Conservation (phyloP, 2,888 invertebrate species). For the Spodoptera picta region DNA sequence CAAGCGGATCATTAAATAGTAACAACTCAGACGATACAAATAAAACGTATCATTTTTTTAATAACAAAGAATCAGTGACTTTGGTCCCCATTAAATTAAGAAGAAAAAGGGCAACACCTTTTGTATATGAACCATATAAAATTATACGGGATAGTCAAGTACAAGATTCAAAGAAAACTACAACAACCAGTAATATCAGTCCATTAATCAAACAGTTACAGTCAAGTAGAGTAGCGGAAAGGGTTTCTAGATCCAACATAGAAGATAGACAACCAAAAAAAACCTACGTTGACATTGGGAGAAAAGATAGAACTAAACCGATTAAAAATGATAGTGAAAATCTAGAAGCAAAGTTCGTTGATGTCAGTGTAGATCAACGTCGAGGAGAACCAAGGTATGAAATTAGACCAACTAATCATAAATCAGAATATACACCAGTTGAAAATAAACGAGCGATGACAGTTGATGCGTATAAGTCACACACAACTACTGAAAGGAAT, state of each 20-base stretch:
- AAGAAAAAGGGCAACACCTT: constrained; percentile 74
- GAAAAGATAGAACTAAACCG: constrained; percentile 71
- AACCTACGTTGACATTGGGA: constrained; percentile 78
- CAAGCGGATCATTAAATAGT: constrained; percentile 21
- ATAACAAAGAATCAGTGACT: constrained; percentile 65
- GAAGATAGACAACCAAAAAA: constrained; percentile 71
- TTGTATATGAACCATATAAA: constrained; percentile 85
- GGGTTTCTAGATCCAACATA: constrained; percentile 66
- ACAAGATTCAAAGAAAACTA: constrained; percentile 80
- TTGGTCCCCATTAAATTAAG: constrained; percentile 57
- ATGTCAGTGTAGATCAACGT: constrained; percentile 74
- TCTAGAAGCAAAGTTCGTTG: constrained; percentile 67
- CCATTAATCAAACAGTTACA: constrained; percentile 83
- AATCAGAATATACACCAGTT: constrained; percentile 73
- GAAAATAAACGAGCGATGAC: constrained; percentile 76
- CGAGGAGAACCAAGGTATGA: constrained; percentile 84
- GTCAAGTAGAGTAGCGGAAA: constrained; percentile 76
- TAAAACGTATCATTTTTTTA: constrained; percentile 56
- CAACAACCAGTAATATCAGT: constrained; percentile 76
- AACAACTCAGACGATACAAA: constrained; percentile 37
- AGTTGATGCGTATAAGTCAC: constrained; percentile 70
- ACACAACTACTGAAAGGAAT: constrained; percentile 52
- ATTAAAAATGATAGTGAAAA: constrained; percentile 52
- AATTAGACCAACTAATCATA: constrained; percentile 75
- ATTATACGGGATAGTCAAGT: constrained; percentile 80